Evolutionary conservation across 2,888 invertebrate species (phyloP), one percentile per base, ranked within the genome.

Genomic region (Netelia virgata): DNA sequence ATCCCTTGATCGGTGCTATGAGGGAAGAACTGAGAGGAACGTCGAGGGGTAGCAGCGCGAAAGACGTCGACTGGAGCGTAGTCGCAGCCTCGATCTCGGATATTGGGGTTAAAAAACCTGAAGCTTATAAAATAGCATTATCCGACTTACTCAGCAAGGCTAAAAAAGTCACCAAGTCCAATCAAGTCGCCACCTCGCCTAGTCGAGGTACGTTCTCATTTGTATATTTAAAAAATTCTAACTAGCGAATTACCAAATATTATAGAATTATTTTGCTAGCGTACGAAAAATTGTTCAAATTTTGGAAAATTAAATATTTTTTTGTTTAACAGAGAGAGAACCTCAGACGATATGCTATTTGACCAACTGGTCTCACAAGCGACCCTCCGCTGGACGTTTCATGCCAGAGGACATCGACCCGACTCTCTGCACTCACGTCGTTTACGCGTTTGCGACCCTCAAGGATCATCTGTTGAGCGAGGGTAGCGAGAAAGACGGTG

Each of bases 361-460:
- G 93, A 99, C 99, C 1, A 99, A 98, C 90, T 99, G 99, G 99
- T 98, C 99, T 0, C 96, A 97, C 84, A 98, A 98, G 93, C 95
- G 99, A 75, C 97, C 97, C 0, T 97, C 98, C 76, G 95, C 96
- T 3, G 98, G 98, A 11, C 97, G 97, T 92, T 99, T 98, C 94
- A 96, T 95, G 84, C 98, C 99, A 0, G 98, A 98, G 89, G 97
- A 98, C 92, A 96, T 99, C 57, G 97, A 98, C 91, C 95, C 98
- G 0, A 96, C 95, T 14, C 96, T 99, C 0, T 99, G 99, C 94
- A 99, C 99, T 0, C 99, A 99, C 94, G 95, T 99, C 53, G 97
- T 99, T 82, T 99, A 98, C 92, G 98, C 99, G 1, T 99, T 99
- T 93, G 99, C 98, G 0, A 97, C 98, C 0, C 95, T 98, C 41